Evolutionary conservation across 2,888 invertebrate species (phyloP), one percentile per base, ranked within the genome.

Genomic region (Copidosoma aretas): DNA sequence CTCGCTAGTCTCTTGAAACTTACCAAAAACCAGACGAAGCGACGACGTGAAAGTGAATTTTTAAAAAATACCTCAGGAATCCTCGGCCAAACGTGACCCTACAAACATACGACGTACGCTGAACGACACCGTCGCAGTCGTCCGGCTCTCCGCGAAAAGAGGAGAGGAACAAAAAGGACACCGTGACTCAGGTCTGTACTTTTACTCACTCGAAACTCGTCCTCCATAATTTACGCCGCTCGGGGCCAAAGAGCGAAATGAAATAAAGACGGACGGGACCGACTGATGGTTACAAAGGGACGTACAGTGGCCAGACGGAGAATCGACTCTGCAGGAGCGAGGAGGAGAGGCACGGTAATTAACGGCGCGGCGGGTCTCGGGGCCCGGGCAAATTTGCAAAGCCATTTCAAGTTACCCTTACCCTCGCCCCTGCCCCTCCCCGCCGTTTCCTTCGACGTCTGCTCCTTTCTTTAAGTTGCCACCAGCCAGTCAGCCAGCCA

Each of bases 371-470:
- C 77, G 77, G 77, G 75, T 74, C 59, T 74, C 73, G 77, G 77
- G 75, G 74, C 59, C 74, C 73, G 77, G 76, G 80, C 74, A 82
- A 82, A 83, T 82, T 83, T 82, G 79, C 80, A 78, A 79, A 82
- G 80, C 82, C 79, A 82, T 81, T 82, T 82, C 79, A 80, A 81
- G 80, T 79, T 81, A 59, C 54, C 58, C 58, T 22, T 15, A 25
- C 25, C 46, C 14, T 5, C 17, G 12, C 17, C 49, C 41, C 19
- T 46, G n/a, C 15, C 10, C 14, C 15, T 25, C 52, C 43, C 5
- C 12, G 1, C 49, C 56, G n/a, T n/a, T 39, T 46, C 56, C 61
- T 61, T 57, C 41, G 32, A 53, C 43, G 43, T 46, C 43, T 46
- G 17, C 43, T 46, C 46, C 56, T 67, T 65, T 75, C 75, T 77